These are phyloP conservation scores for Phocoena phocoena DNA, from an alignment of 2,113 vertebrate genomes.

Conservation along the genomic window DNA sequence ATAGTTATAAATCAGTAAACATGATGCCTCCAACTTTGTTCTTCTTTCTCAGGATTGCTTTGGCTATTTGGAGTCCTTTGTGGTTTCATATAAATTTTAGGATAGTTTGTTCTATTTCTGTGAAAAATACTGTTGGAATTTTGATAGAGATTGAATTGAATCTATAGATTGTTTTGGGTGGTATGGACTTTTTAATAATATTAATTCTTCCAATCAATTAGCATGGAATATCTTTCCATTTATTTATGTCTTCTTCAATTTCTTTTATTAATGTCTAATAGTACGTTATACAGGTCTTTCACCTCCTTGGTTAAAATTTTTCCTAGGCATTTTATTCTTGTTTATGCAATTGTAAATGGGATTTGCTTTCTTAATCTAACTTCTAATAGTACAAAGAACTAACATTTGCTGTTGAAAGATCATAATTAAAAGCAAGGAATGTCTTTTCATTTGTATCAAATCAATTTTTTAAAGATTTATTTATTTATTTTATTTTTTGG, in stretches of 20 bases:
- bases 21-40: neutral
- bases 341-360: neutral
- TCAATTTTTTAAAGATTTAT: too few species aligned
- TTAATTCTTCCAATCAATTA: neutral
- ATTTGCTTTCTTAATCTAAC: neutral
- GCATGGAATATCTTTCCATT: neutral
- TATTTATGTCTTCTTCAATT: neutral
- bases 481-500: too few species aligned
- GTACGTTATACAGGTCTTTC: neutral
- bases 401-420: neutral
- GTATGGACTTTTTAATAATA: neutral
- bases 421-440: neutral
- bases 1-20: neutral
- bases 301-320: neutral
- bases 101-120: neutral
- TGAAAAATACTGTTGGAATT: neutral
- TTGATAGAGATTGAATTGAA: neutral
- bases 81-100: neutral
- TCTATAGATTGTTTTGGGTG: neutral
- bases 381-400: neutral
- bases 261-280: neutral
- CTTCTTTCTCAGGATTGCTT: neutral
- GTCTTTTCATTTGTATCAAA: neutral
- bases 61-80: neutral
- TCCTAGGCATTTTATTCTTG: neutral